Conservation (phyloP, 2,888 invertebrate species). For the Pyrrhosoma nymphula region DNA sequence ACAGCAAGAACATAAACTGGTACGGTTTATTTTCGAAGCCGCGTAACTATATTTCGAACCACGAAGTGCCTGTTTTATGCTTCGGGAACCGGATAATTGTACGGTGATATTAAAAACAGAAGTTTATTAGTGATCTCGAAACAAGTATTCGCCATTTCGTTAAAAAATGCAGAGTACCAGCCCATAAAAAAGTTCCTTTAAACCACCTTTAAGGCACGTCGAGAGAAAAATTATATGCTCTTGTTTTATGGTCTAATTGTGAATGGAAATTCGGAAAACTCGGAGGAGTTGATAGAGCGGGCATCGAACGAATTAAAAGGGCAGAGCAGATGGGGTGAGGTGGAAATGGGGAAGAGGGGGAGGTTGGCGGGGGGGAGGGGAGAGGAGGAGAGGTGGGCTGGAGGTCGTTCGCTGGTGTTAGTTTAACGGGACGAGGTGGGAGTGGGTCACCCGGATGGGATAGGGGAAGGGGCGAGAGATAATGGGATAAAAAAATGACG, state of each 20-base stretch:
- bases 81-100: neutral
- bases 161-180: neutral
- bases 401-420: neutral
- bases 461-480: neutral
- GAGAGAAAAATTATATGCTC: neutral
- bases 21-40: no score
- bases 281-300: slow-evolving; percentile 39
- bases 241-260: slow-evolving; percentile 54
- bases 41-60: no score
- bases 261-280: slow-evolving; percentile 51
- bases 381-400: neutral
- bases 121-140: neutral
- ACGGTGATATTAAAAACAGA: neutral
- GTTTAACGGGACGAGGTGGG: slow-evolving; percentile 41
- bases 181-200: neutral
- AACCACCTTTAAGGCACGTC: neutral
- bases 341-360: neutral
- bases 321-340: neutral
- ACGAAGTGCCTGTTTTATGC: neutral
- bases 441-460: neutral
- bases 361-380: neutral
- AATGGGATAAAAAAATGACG: slow-evolving; percentile 65
- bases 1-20: no score
- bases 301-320: slow-evolving; percentile 64
- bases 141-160: neutral